Conservation (phyloP, 2,113 vertebrate genomes). For the Salvelinus namaycush region DNA sequence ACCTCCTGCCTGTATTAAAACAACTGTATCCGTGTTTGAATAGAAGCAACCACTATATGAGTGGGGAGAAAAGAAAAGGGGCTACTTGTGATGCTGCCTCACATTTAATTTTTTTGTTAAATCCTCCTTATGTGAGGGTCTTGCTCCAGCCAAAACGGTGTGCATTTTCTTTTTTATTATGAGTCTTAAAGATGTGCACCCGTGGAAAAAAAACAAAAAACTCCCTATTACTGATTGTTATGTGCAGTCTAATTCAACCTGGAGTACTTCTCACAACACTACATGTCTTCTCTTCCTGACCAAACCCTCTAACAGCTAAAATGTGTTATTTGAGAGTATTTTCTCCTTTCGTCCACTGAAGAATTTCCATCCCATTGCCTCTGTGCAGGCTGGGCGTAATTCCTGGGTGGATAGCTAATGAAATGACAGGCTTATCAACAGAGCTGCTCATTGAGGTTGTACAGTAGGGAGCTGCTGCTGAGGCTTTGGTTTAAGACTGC, state of each 20-base stretch:
- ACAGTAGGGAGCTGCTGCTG: constrained; percentile 9
- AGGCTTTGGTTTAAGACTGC: not conserved
- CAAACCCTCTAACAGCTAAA: not conserved
- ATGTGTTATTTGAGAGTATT: not conserved
- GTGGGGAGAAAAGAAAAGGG: not conserved
- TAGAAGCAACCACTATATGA: not conserved
- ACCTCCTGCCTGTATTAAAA: not conserved
- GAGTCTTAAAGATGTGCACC: too few relatives aligned
- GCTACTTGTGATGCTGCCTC: not conserved
- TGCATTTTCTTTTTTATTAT: too few relatives aligned
- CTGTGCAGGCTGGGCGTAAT: constrained; percentile 19
- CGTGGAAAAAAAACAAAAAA: too few relatives aligned
- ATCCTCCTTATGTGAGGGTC: too few relatives aligned
- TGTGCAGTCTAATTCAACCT: too few relatives aligned
- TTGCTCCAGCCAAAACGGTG: too few relatives aligned
- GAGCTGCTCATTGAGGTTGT: constrained; percentile 8
- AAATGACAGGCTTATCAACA: constrained; percentile 19
- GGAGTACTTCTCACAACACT: not conserved
- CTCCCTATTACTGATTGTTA: too few relatives aligned
- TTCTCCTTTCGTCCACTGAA: not conserved
- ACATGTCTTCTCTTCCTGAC: not conserved
- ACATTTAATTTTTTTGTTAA: too few relatives aligned
- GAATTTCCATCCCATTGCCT: not conserved
- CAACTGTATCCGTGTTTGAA: not conserved
- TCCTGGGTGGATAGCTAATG: constrained; percentile 34